Evolutionary conservation across 1,140 invertebrate genomes (phyloP).

Genomic region (Tetramorium parvispinum): DNA sequence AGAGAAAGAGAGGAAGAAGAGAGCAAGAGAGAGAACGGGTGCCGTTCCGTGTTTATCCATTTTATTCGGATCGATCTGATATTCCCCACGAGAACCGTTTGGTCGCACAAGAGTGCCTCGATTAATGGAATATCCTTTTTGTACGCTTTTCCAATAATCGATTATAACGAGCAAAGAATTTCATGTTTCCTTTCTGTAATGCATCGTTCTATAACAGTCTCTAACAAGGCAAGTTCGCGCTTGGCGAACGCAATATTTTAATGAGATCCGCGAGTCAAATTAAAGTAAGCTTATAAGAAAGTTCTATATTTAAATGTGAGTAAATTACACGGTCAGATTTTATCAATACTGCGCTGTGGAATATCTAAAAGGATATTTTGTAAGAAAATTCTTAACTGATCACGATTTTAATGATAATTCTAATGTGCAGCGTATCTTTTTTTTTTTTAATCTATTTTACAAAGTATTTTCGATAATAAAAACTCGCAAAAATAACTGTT

Average conservation of each 20-base stretch:
- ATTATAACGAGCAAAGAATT: slow-evolving; percentile 28
- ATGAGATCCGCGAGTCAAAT: slow-evolving; percentile 10
- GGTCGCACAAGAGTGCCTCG: neutral
- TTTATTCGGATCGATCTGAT: slow-evolving; percentile 36
- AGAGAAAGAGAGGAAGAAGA: neutral
- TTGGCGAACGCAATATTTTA: neutral
- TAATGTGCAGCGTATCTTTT: neutral
- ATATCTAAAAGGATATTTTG: neutral
- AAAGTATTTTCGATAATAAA: neutral
- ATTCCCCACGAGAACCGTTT: neutral
- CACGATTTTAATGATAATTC: neutral
- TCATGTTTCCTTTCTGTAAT: slow-evolving; percentile 4
- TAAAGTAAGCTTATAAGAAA: neutral
- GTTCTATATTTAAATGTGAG: neutral
- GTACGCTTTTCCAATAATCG: slow-evolving; percentile 13
- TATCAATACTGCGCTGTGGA: neutral
- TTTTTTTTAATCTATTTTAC: neutral
- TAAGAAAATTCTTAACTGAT: neutral
- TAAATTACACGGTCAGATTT: neutral
- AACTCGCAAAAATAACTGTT: neutral
- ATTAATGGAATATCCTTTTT: slow-evolving; percentile 40
- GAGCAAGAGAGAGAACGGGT: neutral
- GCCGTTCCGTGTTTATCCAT: slow-evolving; percentile 13
- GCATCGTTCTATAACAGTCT: slow-evolving; percentile 1
- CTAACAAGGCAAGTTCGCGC: neutral